Base-by-base conservation (phyloP, 2,888 invertebrate genomes). In the Heliconius cydno region DNA sequence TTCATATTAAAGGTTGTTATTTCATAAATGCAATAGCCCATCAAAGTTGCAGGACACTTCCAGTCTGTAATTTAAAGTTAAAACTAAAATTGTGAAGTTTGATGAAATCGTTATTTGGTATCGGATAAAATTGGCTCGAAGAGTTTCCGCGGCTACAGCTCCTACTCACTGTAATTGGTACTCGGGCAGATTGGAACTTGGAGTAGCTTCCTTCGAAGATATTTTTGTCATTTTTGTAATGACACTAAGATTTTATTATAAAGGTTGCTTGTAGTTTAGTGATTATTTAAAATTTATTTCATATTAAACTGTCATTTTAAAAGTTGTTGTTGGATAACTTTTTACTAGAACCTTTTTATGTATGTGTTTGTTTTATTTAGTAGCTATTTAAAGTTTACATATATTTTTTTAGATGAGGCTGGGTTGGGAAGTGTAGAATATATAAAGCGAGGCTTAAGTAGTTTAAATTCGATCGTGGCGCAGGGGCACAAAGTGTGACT, bases 51-150 rank as follows among this genome's bases (percentile, higher is more conserved):
- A 90, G 88, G 85, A 84, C 85, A 81, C 83, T 81, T 82, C 82
- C 85, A 87, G 89, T 90, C 88, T 87, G 91, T 92, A 92, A 92
- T 92, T 92, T 92, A 91, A 91, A 92, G 89, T 92, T 92, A 86
- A 86, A 85, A 88, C 88, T 89, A 88, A 90, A 90, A 82, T 60
- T 78, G 79, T 85, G 82, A 76, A 60, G 77, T 73, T 84, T 84
- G 85, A 87, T 86, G 85, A 86, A 85, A 86, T 87, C 84, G 83
- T 77, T 78, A 72, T 71, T 79, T 75, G 46, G 77, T 77, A 74
- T 78, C 73, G 52, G 73, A 81, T 78, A 79, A 82, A 78, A 79
- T 81, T 77, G 71, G 77, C 30, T 65, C 67, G 63, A 60, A 79
- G 71, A 82, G 70, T 79, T 77, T 76, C 67, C 68, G 41, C 71